These are phyloP conservation scores for Oenanthe melanoleuca DNA, from an alignment of 2,113 vertebrate species.

Conservation along the genomic window DNA sequence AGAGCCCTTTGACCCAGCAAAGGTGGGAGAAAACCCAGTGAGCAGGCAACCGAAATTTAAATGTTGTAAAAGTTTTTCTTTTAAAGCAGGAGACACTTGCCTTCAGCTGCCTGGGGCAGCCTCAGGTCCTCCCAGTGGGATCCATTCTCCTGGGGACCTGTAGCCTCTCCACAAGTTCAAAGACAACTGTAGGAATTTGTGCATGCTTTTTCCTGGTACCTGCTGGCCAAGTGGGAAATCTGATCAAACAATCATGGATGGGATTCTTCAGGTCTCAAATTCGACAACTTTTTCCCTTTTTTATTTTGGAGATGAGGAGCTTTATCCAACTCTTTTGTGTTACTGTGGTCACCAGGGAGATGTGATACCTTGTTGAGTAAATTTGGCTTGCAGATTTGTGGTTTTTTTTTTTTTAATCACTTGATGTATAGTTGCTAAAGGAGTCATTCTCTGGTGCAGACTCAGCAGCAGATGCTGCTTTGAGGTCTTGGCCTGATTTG, in stretches of 20 bases:
- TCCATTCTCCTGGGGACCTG: not conserved
- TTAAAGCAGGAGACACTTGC: not conserved
- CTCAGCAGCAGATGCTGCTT: slow-evolving; percentile 10
- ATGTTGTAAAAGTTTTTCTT: not conserved
- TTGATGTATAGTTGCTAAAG: not conserved
- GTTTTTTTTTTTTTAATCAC: not conserved
- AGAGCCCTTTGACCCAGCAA: not conserved
- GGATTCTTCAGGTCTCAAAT: not conserved
- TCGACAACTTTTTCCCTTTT: not conserved
- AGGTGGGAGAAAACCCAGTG: not conserved
- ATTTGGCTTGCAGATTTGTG: not conserved
- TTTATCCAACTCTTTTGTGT: not conserved
- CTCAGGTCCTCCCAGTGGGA: not conserved
- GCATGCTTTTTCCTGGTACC: not conserved
- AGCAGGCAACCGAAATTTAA: not conserved
- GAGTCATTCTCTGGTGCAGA: not conserved
- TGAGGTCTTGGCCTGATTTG: not conserved
- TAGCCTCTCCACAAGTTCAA: not conserved
- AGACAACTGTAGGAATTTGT: not conserved
- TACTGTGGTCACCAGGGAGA: not conserved
- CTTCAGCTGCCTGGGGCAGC: not conserved
- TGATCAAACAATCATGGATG: not conserved
- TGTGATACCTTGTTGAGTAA: not conserved
- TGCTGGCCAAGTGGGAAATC: not conserved
- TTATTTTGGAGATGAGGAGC: not conserved